Percentiles rank a stretch among this genome's conserved stretches.
Evolutionary conservation across 1,140 invertebrate species (phyloP).

Genomic region (Plutomurus gul): DNA sequence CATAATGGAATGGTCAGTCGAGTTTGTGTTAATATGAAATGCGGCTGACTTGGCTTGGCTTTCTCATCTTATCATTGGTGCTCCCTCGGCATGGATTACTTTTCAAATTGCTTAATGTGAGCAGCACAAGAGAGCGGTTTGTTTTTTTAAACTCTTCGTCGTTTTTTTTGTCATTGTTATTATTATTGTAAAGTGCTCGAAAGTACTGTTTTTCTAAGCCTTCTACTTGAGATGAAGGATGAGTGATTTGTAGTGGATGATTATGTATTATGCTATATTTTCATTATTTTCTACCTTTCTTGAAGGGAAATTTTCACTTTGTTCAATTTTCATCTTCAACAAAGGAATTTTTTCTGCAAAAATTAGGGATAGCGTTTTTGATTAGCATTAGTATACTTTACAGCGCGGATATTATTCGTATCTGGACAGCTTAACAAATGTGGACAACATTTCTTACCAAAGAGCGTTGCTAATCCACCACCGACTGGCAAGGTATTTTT

Average conservation of each 20-base stretch:
- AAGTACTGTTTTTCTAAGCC: slow-evolving; percentile 35
- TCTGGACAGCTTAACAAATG: too few species aligned
- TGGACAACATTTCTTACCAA: too few species aligned
- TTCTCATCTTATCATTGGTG: neutral
- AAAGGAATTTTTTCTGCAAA: too few species aligned
- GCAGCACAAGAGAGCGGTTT: slow-evolving; percentile 14
- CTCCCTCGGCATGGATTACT: slow-evolving; percentile 19
- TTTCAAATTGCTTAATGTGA: slow-evolving; percentile 15
- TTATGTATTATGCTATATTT: slow-evolving; percentile 4
- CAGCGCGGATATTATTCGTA: too few species aligned
- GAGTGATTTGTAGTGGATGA: slow-evolving; percentile 25
- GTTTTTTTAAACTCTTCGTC: slow-evolving; percentile 20
- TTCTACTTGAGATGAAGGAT: neutral
- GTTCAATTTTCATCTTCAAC: too few species aligned
- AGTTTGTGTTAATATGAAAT: slow-evolving; percentile 16
- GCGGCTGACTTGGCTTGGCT: neutral
- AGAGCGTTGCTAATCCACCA: too few species aligned
- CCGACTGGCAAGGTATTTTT: too few species aligned
- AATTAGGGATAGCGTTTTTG: too few species aligned
- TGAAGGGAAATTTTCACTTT: too few species aligned
- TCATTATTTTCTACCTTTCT: neutral
- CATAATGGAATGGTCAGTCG: slow-evolving; percentile 6
- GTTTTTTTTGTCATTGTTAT: slow-evolving; percentile 13
- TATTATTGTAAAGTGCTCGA: neutral
- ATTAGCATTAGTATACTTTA: too few species aligned